These are phyloP conservation scores for Drosophila triauraria DNA, from an alignment of 1,140 invertebrate species.

Conservation along the genomic window DNA sequence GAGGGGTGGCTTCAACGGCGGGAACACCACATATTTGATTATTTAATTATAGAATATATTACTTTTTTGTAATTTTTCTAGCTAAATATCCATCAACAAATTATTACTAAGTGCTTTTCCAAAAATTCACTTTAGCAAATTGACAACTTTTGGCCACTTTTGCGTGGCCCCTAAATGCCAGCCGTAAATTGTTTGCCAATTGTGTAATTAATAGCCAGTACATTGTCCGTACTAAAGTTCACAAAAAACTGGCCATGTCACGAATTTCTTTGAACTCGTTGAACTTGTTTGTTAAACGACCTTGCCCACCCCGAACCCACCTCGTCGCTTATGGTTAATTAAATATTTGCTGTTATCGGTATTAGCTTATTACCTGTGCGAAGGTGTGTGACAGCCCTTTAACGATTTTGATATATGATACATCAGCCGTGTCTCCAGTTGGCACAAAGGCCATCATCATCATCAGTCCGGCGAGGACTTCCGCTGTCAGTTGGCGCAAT, in stretches of 20 bases:
- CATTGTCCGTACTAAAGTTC: background rate
- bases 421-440: constrained; percentile 11
- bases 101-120: background rate
- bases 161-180: constrained; percentile 18
- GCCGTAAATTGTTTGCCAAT: constrained; percentile 53
- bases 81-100: constrained; percentile 1
- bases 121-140: background rate
- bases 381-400: constrained; percentile 53
- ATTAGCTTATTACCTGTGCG: constrained; percentile 65
- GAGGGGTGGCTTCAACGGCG: too few relatives aligned
- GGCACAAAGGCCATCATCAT: constrained; percentile 39
- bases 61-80: too few relatives aligned
- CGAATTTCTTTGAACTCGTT: constrained; percentile 23
- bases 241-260: constrained; percentile 18
- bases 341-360: constrained; percentile 74
- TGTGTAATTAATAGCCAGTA: constrained; percentile 38
- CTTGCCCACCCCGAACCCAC: constrained; percentile 24
- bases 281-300: constrained; percentile 42
- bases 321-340: constrained; percentile 68
- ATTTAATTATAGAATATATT: background rate
- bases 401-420: constrained; percentile 70
- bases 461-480: constrained; percentile 20
- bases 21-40: background rate
- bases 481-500: constrained; percentile 53
- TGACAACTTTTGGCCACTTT: background rate